A percentile compares a stretch with the other conserved stretches of the same genome.
phyloP scores from a whole-genome alignment of 2,888 invertebrate genomes.

The Bombyx huttoni region DNA sequence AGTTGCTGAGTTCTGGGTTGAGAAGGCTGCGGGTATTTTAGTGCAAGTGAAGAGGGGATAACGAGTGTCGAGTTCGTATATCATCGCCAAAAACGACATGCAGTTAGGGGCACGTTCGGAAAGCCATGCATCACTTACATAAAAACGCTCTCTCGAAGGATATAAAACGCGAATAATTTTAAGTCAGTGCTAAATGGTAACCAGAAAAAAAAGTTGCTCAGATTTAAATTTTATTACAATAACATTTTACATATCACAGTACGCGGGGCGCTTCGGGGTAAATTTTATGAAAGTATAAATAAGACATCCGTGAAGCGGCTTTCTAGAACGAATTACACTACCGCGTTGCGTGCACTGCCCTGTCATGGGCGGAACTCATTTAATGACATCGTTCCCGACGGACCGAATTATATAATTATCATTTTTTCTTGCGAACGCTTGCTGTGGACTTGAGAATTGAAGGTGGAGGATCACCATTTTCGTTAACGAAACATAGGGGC shows the following conservation, averaged over 20 bases:
- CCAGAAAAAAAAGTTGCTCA: constrained; percentile 41
- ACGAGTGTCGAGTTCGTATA: constrained; percentile 25
- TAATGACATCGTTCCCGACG: constrained; percentile 32
- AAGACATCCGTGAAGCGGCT: constrained; percentile 45
- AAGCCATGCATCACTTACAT: constrained; percentile 71
- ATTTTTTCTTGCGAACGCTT: constrained; percentile 69
- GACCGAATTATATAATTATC: constrained; percentile 28
- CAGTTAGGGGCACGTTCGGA: constrained; percentile 47
- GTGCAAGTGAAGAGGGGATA: constrained; percentile 33
- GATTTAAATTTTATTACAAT: constrained; percentile 64
- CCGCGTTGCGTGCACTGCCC: constrained; percentile 45
- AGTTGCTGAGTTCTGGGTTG: constrained; percentile 21
- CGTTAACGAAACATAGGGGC: constrained; percentile 79
- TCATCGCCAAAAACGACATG: constrained; percentile 49
- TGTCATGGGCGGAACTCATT: constrained; percentile 34
- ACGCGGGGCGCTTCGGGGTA: constrained; percentile 71
- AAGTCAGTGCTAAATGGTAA: constrained; percentile 42
- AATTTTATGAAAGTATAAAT: constrained; percentile 16
- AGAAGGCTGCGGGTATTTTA: constrained; percentile 20
- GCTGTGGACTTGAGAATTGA: constrained; percentile 65
- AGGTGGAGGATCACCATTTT: constrained; percentile 68
- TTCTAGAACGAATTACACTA: constrained; percentile 31
- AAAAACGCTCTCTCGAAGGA: constrained; percentile 36
- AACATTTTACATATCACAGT: constrained; percentile 72
- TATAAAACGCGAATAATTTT: constrained; percentile 26